Evolutionary conservation across 2,888 invertebrate species (phyloP), one percentile per base, ranked within the genome.

Genomic region (Cyrtodaria siliqua): DNA sequence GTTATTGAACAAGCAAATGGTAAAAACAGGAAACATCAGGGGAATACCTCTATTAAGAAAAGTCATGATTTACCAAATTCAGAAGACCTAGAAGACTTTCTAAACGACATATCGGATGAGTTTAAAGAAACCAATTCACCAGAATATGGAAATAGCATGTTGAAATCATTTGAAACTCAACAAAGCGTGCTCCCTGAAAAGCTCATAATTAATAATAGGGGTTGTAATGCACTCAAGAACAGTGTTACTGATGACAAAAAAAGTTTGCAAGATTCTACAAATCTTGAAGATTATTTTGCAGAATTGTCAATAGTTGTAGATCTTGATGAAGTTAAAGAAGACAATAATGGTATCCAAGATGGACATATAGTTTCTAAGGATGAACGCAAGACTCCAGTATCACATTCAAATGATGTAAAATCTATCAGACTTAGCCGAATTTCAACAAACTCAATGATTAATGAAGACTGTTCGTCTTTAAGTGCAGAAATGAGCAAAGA

Each of bases 301-400:
- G 33, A 33, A 33, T 33, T 33, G 12, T 33, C 33, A 33, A 33
- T 33, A 33, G 12, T 12, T 12, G 6, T 8, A 12, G 33, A 4
- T 33, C 33, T 12, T 33, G 33, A 33, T 33, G n/a, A n/a, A 40
- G 47, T 47, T 9, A 47, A 47, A 47, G 47, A 47, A n/a, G n/a
- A 47, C 20, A 3, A 9, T 9, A 16, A 4, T 9, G 18, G 20
- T n/a, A 47, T 47, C 6, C 4, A 47, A 18, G 20, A 18, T 18
- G 16, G 47, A 47, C 4, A 6, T 9, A 16, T 6, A 20, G 20
- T 4, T 16, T 18, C 18, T 20, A n/a, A 16, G 16, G 47, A 47
- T 4, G 16, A 47, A 18, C 4, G 20, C 16, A n/a, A 47, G 16
- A 47, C 12, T 40, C 9, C 14, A 40, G 40, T 40, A 40, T 9